These are phyloP conservation scores for Hydrocynus forskahlii DNA, from an alignment of 2,797 vertebrate genomes.

Conservation along the genomic window DNA sequence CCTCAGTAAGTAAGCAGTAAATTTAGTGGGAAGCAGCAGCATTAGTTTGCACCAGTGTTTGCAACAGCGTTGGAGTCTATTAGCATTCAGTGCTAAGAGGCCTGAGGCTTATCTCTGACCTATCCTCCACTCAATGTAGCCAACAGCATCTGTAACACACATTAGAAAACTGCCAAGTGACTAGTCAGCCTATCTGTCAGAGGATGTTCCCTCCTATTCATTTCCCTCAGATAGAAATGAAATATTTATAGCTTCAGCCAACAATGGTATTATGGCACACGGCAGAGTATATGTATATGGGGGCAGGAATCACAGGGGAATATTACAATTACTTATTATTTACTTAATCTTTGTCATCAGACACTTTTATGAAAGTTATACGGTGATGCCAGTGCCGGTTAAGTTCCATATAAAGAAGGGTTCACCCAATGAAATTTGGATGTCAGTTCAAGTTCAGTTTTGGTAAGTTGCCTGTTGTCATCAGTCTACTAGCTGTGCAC, in stretches of 20 bases:
- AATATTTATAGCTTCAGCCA: background rate
- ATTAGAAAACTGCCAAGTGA: slow-evolving; percentile 32
- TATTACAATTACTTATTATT: too few species aligned
- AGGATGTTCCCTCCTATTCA: background rate
- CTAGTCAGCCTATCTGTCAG: slow-evolving; percentile 15
- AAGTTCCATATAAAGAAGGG: too few species aligned
- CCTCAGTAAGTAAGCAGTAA: background rate
- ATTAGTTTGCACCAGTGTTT: background rate
- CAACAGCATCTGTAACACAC: slow-evolving; percentile 34
- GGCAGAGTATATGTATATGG: too few species aligned
- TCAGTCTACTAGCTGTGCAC: too few species aligned
- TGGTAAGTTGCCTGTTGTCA: too few species aligned
- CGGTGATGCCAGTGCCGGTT: too few species aligned
- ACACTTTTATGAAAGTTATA: too few species aligned
- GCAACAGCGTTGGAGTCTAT: slow-evolving; percentile 8
- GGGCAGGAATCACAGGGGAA: too few species aligned
- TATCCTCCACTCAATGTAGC: slow-evolving; percentile 37
- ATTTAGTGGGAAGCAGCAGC: background rate
- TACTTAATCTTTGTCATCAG: too few species aligned
- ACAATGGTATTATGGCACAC: background rate
- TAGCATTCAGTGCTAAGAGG: slow-evolving; percentile 38
- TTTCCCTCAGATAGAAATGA: background rate
- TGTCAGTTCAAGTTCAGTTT: too few species aligned
- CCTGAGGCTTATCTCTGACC: slow-evolving; percentile 50
- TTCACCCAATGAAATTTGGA: too few species aligned